Evolutionary conservation across 1,140 invertebrate genomes (phyloP), one percentile per base, ranked within the genome.

Genomic region (Drosophila paulistorum): DNA sequence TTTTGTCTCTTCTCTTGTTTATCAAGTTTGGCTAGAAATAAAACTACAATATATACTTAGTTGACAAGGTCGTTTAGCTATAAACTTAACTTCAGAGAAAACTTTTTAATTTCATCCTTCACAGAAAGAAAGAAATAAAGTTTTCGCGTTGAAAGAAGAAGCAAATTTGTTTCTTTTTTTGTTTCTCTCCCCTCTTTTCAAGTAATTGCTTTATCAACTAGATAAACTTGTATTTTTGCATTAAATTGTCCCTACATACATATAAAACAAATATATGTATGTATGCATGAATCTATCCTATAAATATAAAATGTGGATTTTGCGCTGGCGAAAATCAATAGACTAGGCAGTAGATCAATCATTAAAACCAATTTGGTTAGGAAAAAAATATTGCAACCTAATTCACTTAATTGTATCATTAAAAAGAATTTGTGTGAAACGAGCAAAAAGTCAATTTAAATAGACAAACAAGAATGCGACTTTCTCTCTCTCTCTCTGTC

Each of bases 51-150:
- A 51, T 51, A 51, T 51, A 51, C 45, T 51, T 68, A 76, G 74
- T 77, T 77, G 66, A 70, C 74, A 77, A 77, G 74, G 73, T 77
- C 74, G 74, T 77, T 77, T 77, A 61, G 74, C 55, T 65, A 74
- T 65, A 51, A 74, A 65, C 54, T 54, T 63, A 66, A 42, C 58
- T 74, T 60, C 58, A 4, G 30, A 58, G 26, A 59, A 70, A 70
- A 77, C 55, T 77, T 77, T 77, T 77, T 77, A 77, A 77, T 77
- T 77, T 77, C 74, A 77, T 76, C 73, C 74, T 76, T 60, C 59
- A 75, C 42, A 57, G 68, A 42, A 57, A 13, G 35, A 57, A 77
- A 77, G 74, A 42, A 57, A 11, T 26, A 57, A 77, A 77, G 74
- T 77, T 77, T 55, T 70, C 51, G 74, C n/a, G 17, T 23, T 23